Percentiles rank a stretch among this genome's conserved stretches.
phyloP scores from a whole-genome alignment of 2,113 vertebrate genomes.

The Rhinolophus sinicus region DNA sequence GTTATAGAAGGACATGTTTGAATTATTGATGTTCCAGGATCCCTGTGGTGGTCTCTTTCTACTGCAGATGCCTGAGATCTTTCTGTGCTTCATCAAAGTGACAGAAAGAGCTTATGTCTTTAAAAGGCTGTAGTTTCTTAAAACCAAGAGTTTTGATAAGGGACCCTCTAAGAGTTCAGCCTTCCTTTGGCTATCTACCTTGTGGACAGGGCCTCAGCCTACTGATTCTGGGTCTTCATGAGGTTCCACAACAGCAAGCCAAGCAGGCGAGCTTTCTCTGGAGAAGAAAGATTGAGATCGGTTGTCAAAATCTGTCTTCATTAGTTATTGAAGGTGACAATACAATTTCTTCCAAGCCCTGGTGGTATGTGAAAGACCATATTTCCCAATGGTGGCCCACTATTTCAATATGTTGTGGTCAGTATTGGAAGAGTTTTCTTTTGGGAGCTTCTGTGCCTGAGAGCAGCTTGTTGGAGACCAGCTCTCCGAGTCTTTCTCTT shows the following conservation, averaged over 20 bases:
- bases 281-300: neutral
- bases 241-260: neutral
- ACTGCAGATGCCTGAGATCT: slow-evolving; percentile 28
- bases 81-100: slow-evolving; percentile 59
- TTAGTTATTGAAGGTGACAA: neutral
- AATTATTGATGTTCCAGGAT: slow-evolving; percentile 45
- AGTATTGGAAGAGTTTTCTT: neutral
- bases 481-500: neutral
- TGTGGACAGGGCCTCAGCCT: neutral
- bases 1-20: neutral
- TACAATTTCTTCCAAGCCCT: neutral
- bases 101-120: slow-evolving; percentile 21
- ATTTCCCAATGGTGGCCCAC: neutral
- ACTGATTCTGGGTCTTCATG: neutral
- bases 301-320: neutral
- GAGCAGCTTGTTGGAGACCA: neutral
- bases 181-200: neutral
- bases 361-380: neutral
- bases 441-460: neutral
- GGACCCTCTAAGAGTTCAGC: neutral
- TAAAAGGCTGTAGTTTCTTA: neutral
- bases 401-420: neutral
- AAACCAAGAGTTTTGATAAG: neutral
- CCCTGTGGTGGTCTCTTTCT: slow-evolving; percentile 18
- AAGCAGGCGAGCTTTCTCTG: neutral